Evolutionary conservation across 2,797 vertebrate genomes (phyloP), one percentile per base, ranked within the genome.

Genomic region (Hybognathus amarus): DNA sequence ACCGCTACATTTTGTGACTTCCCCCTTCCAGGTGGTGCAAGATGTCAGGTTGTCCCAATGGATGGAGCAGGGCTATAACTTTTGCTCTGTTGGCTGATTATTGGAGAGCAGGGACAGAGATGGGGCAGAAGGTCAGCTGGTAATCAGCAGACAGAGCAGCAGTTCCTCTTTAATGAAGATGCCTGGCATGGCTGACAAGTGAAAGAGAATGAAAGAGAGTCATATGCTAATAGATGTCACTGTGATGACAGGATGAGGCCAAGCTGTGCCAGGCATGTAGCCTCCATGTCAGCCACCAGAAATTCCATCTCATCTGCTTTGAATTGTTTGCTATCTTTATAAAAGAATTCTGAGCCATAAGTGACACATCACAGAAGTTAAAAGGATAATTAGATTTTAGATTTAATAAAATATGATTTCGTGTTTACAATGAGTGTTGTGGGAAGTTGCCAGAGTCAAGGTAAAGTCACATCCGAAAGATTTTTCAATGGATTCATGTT

Each of bases 161-260:
- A 4, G 42, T 45, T n/a, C 56, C 56, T 52, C 47, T 63, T 42
- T 85, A 85, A 87, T 85, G 84, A 87, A 87, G 86, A 87, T 80
- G 80, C 80, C 80, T 71, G 80, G 13, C 52, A 47, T 82, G 61
- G 54, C 38, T 52, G 83, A 77, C 79, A 79, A 77, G 67, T 73
- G 30, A 24, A 18, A 63, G 54, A 61, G 42, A 75, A 75, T 56
- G 56, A 59, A 50, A 76, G 70, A 56, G 59, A 76, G 18, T 73
- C 73, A 73, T 64, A 40, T 67, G 83, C 61, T 78, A 73, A 87
- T 66, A 67, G 75, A 82, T 77, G 66, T 77, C 64, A 77, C 9
- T 71, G n/a, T 71, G 59, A 84, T 84, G 77, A 84, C 78, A 84
- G 68, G 45, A 64, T 63, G 56, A 73, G 76, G 40, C n/a, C 82